These are phyloP conservation scores for Aromia moschata DNA, from an alignment of 2,888 invertebrate species.

Conservation along the genomic window DNA sequence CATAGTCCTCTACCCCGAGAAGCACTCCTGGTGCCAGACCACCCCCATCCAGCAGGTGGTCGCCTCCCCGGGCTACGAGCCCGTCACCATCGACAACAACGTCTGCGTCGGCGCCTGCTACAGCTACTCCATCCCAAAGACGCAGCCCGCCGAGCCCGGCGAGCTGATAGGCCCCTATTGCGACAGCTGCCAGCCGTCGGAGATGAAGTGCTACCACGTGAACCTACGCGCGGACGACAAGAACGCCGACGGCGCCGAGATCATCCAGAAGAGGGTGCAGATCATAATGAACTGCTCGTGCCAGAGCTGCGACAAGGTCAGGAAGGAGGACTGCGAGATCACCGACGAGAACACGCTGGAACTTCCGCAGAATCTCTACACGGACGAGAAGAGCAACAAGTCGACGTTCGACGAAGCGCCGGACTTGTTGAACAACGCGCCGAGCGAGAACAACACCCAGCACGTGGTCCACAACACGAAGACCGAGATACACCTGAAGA, in stretches of 20 bases:
- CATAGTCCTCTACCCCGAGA: conserved; percentile 74
- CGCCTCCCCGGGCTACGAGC: conserved; percentile 71
- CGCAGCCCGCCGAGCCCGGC: conserved; percentile 73
- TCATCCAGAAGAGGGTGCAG: conserved; percentile 70
- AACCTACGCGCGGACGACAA: conserved; percentile 67
- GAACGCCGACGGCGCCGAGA: conserved; percentile 64
- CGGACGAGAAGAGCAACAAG: conserved; percentile 50
- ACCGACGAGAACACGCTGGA: conserved; percentile 64
- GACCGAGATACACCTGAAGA: conserved; percentile 44
- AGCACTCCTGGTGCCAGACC: conserved; percentile 76
- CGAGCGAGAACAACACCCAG: conserved; percentile 49
- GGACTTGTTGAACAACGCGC: conserved; percentile 50
- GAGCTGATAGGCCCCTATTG: conserved; percentile 73
- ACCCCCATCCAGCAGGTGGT: conserved; percentile 75
- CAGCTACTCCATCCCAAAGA: conserved; percentile 75
- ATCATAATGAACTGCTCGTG: conserved; percentile 75
- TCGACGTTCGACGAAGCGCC: conserved; percentile 53
- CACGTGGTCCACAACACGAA: conserved; percentile 51
- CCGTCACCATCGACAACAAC: conserved; percentile 74
- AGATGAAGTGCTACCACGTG: conserved; percentile 73
- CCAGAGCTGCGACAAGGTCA: conserved; percentile 68
- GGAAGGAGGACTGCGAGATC: conserved; percentile 62
- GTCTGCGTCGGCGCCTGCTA: conserved; percentile 78
- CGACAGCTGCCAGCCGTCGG: conserved; percentile 74
- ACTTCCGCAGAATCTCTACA: conserved; percentile 58